These are phyloP conservation scores for Rhadina sibilatrix DNA, from an alignment of 2,113 vertebrate genomes.

Conservation along the genomic window DNA sequence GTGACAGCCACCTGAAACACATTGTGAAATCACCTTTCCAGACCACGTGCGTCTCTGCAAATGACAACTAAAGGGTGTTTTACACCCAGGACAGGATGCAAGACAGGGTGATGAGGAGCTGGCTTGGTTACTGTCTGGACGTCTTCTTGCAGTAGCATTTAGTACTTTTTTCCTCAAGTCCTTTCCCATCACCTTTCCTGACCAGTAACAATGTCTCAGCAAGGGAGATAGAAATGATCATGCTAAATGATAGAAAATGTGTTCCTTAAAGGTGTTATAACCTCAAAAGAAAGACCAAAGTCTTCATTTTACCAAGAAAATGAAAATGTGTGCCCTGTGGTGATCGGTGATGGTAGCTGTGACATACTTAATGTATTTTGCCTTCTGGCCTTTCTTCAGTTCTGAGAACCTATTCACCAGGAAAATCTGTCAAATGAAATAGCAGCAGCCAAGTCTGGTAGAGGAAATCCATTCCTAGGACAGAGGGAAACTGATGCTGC, in stretches of 20 bases:
- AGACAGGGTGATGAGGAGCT: not conserved
- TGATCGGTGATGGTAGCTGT: rapidly evolving
- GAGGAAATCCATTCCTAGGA: not conserved
- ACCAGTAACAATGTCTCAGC: not conserved
- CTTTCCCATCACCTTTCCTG: not conserved
- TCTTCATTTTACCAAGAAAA: not conserved
- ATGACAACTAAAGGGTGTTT: not conserved
- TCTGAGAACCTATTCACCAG: not conserved
- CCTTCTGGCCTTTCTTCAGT: not conserved
- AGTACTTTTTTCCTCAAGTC: not conserved
- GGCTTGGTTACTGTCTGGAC: not conserved
- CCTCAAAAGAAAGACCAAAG: not conserved
- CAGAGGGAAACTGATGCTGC: not conserved
- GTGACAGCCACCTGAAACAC: not conserved
- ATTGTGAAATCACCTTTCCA: not conserved
- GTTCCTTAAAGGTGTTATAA: not conserved
- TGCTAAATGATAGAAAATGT: not conserved
- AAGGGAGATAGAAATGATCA: not conserved
- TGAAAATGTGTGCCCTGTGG: not conserved
- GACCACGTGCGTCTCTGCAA: not conserved
- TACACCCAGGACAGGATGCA: not conserved
- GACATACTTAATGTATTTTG: not conserved
- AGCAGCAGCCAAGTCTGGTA: not conserved
- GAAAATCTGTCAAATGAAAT: not conserved
- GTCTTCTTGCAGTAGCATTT: not conserved